Conservation (phyloP, 2,888 invertebrate genomes). For the Drosophila stalkeri region DNA sequence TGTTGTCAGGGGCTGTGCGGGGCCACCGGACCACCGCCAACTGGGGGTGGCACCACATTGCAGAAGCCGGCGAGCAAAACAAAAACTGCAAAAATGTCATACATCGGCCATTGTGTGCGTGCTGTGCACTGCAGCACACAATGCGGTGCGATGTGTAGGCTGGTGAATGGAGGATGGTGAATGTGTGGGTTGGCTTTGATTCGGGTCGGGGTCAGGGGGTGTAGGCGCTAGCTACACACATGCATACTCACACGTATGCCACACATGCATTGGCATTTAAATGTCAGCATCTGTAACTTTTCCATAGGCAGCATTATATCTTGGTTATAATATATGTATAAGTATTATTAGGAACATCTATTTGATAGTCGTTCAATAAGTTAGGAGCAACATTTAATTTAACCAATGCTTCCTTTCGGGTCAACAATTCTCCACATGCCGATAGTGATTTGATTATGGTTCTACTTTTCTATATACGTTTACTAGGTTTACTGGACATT, state of each 20-base stretch:
- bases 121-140: conserved; percentile 8
- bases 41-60: conserved; percentile 38
- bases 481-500: too few species aligned
- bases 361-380: background rate
- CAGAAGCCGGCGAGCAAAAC: conserved; percentile 78
- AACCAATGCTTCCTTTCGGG: background rate
- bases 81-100: conserved; percentile 78
- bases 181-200: conserved; percentile 16
- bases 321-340: background rate
- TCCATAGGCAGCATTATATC: conserved; percentile 1
- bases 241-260: background rate
- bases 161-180: background rate
- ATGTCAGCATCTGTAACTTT: conserved; percentile 6
- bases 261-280: conserved; percentile 19
- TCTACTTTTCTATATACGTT: too few species aligned
- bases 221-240: conserved; percentile 18
- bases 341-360: background rate
- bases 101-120: conserved; percentile 55
- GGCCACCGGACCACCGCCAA: background rate
- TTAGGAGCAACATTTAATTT: background rate
- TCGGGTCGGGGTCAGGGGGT: conserved; percentile 47
- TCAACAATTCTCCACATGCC: background rate
- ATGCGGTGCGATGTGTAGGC: conserved; percentile 18
- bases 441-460: background rate
- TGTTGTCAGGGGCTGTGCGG: conserved; percentile 15